phyloP scores from a whole-genome alignment of 2,113 vertebrate species.

The Furnarius figulus region DNA sequence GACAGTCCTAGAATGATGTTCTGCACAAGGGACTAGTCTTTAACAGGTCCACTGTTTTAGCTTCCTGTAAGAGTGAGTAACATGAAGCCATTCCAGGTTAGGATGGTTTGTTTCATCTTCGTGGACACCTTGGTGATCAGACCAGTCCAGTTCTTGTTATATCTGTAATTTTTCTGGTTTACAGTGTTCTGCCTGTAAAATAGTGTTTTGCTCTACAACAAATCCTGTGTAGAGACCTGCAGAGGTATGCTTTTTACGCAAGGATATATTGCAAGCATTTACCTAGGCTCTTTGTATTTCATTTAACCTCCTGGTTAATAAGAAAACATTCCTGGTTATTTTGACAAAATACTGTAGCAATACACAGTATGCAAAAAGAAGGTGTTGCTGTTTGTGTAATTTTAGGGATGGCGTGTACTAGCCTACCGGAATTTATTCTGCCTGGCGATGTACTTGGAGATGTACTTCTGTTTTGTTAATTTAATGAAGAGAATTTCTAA shows the following conservation, averaged over 20 bases:
- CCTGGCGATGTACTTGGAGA: background rate
- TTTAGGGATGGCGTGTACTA: background rate
- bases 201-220: background rate
- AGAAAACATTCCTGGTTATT: background rate
- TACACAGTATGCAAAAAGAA: background rate
- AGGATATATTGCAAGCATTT: background rate
- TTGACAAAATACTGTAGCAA: background rate
- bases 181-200: background rate
- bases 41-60: background rate
- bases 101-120: background rate
- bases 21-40: background rate
- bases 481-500: background rate
- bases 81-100: fast-evolving
- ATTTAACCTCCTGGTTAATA: background rate
- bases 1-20: background rate
- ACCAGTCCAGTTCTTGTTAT: background rate
- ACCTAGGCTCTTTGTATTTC: background rate
- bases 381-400: background rate
- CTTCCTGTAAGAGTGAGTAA: background rate
- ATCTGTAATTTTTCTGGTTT: background rate
- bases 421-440: background rate
- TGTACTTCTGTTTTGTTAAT: background rate
- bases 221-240: background rate
- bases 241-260: background rate
- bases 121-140: background rate